Base-by-base conservation (phyloP, 2,888 invertebrate genomes). In the Calliopum simillimum region DNA sequence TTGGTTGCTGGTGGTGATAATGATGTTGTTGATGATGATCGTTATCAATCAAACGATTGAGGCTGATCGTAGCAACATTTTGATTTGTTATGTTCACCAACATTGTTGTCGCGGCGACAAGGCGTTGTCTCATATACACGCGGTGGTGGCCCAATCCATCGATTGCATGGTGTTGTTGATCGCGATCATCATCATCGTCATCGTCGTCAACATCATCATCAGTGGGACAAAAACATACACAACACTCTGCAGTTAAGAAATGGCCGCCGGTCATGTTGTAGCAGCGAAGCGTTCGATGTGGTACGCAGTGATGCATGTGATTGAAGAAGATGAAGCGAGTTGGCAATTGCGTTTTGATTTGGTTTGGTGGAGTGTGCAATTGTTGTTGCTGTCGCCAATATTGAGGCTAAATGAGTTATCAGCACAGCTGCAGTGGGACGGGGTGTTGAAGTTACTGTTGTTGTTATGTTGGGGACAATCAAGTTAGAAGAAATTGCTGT, bases 201-300 rank as follows among this genome's bases (percentile, higher is more conserved):
- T 62, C 46, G n/a, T 62, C 62, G 25, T 62, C 46, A 44, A 44
- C 46, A 59, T 59, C 59, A 46, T 61, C 46, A 61, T 61, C 61
- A 61, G 61, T 61, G 61, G n/a, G 61, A 46, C 46, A 19, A 61
- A 61, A 61, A 61, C 61, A 61, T 46, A 61, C 61, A 61, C 44
- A 33, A 46, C 44, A 46, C 61, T n/a, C n/a, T 46, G 43, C 61
- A 44, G 61, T 61, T 46, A 61, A 61, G 61, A 61, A 61, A 61
- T 23, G 61, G 44, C 61, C 61, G 61, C 61, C 61, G 47, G 61
- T 23, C 61, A 46, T 19, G 8, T 33, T 33, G 33, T 8, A 8
- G 33, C 33, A 5, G 14, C 44, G 46, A 33, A 8, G 33, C n/a
- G n/a, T n/a, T n/a, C n/a, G n/a, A n/a, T n/a, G n/a, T n/a, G n/a